Evolutionary conservation across 2,888 invertebrate genomes (phyloP), one percentile per base, ranked within the genome.

Genomic region (Eledone cirrhosa): DNA sequence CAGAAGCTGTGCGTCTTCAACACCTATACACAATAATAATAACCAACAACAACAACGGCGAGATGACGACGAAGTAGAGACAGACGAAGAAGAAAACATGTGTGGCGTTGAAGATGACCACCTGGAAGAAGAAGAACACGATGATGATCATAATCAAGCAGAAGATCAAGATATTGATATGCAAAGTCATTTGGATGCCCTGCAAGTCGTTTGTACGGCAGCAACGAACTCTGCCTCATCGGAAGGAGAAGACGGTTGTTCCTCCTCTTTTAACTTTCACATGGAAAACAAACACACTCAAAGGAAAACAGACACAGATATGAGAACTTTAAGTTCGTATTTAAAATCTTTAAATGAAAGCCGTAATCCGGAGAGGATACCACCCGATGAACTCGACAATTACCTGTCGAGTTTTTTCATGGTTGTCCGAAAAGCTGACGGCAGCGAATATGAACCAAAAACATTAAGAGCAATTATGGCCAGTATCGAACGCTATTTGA

Each of bases 381-480:
- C 86, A 59, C 86, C 86, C 14, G 67, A 80, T 24, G 86, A 87
- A 77, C 82, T 88, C 13, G 87, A 88, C 80, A 83, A 84, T 77
- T 86, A 88, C 78, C 80, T 88, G 59, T 84, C 86, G 19, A 86
- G 83, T 16, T 88, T 86, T 77, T 87, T 88, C 79, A 81, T 87
- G 31, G 85, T 86, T 14, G 86, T 87, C 19, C 84, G 85, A 78
- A 88, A 88, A 80, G 84, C 86, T 47, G 88, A 88, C 78, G 87
- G 87, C 0, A 86, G 86, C 63, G 88, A 88, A 24, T 88, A 88
- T 78, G 88, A 88, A 80, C 86, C 87, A 0, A 86, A 86, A 19
- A 87, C 86, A 77, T 79, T 88, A 27, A 80, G 88, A n/a, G 87
- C 87, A 2, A 88, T 88, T 86, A 81, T 88, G 67, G 87, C 87